Percentiles rank a stretch among this genome's conserved stretches.
phyloP scores from a whole-genome alignment of 2,113 vertebrate genomes.

The Sphyrna mokarran region DNA sequence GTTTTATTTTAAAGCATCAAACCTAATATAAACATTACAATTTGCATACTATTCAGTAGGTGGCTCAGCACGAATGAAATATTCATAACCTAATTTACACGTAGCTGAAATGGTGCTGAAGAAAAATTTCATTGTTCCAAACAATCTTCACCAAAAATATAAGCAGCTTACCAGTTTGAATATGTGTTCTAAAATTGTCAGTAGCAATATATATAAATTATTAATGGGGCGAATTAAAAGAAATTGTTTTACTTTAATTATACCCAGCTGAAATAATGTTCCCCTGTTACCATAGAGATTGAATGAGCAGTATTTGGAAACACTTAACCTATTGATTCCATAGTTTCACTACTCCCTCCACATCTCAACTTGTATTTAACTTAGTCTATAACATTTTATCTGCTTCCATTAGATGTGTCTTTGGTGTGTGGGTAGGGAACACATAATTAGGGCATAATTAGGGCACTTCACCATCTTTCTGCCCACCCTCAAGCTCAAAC shows the following conservation, averaged over 20 bases:
- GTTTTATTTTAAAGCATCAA: background rate
- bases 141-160: background rate
- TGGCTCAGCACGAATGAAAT: constrained; percentile 28
- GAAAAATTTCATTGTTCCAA: constrained; percentile 14
- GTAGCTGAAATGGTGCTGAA: background rate
- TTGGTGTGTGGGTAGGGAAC: no score
- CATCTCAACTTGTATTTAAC: background rate
- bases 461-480: no score
- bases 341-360: background rate
- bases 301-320: background rate
- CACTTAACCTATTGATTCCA: background rate
- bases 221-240: background rate
- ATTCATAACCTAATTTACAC: constrained; percentile 22
- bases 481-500: no score
- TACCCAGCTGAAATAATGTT: constrained; percentile 12
- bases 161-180: constrained; percentile 10
- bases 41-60: background rate
- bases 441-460: no score
- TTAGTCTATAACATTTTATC: background rate
- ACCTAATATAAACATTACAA: background rate
- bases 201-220: constrained; percentile 11
- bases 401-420: no score
- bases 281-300: background rate
- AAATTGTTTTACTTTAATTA: background rate
- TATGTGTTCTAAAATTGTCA: constrained; percentile 11